Conservation (phyloP, 1,140 invertebrate species). For the Drosophila funebris region DNA sequence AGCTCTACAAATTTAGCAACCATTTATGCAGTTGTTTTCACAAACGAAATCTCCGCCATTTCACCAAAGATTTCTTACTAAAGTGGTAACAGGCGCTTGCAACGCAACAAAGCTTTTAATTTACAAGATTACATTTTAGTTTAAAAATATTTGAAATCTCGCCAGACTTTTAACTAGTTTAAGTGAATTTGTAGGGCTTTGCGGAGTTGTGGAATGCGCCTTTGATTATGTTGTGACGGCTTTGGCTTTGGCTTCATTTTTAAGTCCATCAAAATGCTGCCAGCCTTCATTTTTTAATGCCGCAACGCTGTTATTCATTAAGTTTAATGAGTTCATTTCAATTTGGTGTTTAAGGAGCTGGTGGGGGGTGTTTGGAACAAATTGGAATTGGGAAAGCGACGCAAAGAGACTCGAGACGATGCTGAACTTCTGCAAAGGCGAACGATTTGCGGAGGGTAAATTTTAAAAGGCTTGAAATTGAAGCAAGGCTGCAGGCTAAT, state of each 20-base stretch:
- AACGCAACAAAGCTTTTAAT: no score
- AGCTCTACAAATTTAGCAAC: neutral
- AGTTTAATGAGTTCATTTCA: conserved; percentile 75
- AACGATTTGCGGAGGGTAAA: conserved; percentile 61
- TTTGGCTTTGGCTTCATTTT: conserved; percentile 29
- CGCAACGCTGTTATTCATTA: conserved; percentile 70
- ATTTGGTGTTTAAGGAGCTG: conserved; percentile 25
- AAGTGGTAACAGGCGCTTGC: no score
- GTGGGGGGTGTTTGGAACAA: neutral
- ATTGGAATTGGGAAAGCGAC: neutral
- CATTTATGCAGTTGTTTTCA: conserved; percentile 8
- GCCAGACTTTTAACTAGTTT: neutral
- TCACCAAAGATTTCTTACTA: conserved; percentile 1
- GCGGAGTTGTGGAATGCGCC: neutral
- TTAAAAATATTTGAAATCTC: neutral
- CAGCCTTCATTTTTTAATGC: conserved; percentile 37
- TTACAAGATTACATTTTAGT: no score
- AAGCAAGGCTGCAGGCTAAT: conserved; percentile 68
- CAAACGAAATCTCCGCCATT: conserved; percentile 1
- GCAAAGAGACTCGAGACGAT: neutral
- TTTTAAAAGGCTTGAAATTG: conserved; percentile 74
- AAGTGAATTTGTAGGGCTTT: neutral
- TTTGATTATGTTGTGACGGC: conserved; percentile 28
- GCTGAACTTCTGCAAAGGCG: conserved; percentile 11
- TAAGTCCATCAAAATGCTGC: conserved; percentile 67